Base-by-base conservation (phyloP, 1,140 invertebrate genomes). In the Bombus picipes region DNA sequence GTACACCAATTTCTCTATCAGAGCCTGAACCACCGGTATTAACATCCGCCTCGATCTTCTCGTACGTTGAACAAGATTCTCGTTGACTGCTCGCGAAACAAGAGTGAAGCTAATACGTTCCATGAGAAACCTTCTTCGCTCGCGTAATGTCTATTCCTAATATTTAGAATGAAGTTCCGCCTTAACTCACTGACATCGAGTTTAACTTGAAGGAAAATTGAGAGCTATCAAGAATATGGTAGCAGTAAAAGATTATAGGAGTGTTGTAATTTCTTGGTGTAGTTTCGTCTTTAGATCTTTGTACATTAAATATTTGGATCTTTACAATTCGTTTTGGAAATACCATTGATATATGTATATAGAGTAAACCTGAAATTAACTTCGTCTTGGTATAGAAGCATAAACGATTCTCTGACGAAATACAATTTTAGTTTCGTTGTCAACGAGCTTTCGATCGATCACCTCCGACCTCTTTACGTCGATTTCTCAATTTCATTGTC, bases 1-100 rank as follows among this genome's bases (percentile, higher is more conserved):
- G 66, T 87, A 87, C 85, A 89, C 81, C 81, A 89, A 86, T 81
- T 89, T 85, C 88, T 85, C 78, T 77, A 77, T 83, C 80, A 83
- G 73, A 79, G 72, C 68, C 59, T 66, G 80, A 81, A 79, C 74
- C 83, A 4, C 25, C 41, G 57, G 68, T 75, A 89, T 84, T 81
- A 89, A 79, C 84, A 66, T 66, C 57, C 75, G 53, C 57, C 70
- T 47, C 79, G 65, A 81, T 87, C 62, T 79, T 75, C 77, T 73
- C 68, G 43, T 68, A 32, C 43, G 70, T 41, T 71, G 75, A 89
- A 15, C 87, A 65, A 62, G 68, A 83, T 86, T 59, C 43, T 41
- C 59, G 57, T 66, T 53, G 83, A 37, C 43, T 72, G 79, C 85
- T 73, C 72, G 34, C 62, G 70, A 86, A 65, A 79, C 75, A 82